Percentiles rank a stretch among this genome's conserved stretches.
Conservation (phyloP, 1,140 invertebrate species). For the Orius laevigatus region DNA sequence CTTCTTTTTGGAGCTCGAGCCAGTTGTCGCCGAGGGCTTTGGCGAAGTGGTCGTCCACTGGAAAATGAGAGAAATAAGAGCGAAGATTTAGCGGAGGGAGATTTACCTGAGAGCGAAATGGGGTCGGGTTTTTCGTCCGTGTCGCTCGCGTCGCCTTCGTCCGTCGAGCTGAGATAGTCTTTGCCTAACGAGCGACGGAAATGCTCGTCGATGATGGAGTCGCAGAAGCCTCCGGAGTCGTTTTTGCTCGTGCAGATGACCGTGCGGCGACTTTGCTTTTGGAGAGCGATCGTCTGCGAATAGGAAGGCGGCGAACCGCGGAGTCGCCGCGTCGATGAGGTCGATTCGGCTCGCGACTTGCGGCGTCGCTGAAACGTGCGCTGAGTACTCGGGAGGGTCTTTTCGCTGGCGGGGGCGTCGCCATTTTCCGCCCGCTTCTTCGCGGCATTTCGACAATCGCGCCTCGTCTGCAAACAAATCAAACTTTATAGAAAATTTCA, state of each 20-base stretch:
- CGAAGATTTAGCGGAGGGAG: no score
- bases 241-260: conserved; percentile 17
- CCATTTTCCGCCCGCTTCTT: conserved; percentile 21
- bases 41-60: conserved; percentile 90
- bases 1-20: conserved; percentile 53
- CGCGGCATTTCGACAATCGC: conserved; percentile 19
- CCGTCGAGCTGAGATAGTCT: conserved; percentile 49
- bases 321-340: conserved; percentile 21
- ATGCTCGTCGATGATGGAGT: conserved; percentile 89
- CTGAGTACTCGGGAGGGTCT: conserved; percentile 19
- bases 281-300: conserved; percentile 25
- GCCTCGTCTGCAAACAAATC: conserved; percentile 20
- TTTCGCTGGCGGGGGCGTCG: conserved; percentile 17
- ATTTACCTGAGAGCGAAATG: conserved; percentile 11
- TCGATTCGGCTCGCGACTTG: conserved; percentile 19
- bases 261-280: conserved; percentile 27
- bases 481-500: no score
- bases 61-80: conserved; percentile 23
- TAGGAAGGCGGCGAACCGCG: conserved; percentile 35
- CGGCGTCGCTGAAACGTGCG: neutral
- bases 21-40: conserved; percentile 90
- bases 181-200: conserved; percentile 82
- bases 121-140: conserved; percentile 6
- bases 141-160: conserved; percentile 12
- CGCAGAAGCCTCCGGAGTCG: conserved; percentile 32